Percentiles rank a stretch among this genome's conserved stretches.
Conservation (phyloP, 2,797 vertebrate genomes). For the Argyrosomus regius region DNA sequence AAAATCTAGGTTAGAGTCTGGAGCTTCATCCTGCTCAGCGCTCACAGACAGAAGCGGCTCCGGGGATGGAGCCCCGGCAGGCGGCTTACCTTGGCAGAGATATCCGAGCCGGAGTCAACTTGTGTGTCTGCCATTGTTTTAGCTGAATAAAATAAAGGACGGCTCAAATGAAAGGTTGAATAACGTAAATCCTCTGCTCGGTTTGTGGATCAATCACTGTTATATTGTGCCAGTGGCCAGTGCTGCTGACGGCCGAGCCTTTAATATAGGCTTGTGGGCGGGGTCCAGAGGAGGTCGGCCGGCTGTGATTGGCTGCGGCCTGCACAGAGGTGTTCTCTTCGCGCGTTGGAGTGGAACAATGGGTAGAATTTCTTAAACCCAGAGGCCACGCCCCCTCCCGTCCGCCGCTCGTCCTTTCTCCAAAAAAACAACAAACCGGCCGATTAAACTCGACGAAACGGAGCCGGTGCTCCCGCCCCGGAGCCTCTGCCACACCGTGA, state of each 20-base stretch:
- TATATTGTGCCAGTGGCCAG: slow-evolving; percentile 84
- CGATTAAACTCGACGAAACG: slow-evolving; percentile 33
- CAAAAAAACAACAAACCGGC: slow-evolving; percentile 35
- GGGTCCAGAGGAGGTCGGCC: slow-evolving; percentile 49
- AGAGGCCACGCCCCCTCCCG: slow-evolving; percentile 77
- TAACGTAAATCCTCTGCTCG: slow-evolving; percentile 72
- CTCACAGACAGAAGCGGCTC: background rate
- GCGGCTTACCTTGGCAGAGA: slow-evolving; percentile 86
- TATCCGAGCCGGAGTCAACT: slow-evolving; percentile 83
- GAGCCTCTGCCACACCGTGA: rapidly evolving
- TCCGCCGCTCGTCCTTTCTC: slow-evolving; percentile 46
- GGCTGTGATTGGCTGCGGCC: slow-evolving; percentile 69
- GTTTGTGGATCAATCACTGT: slow-evolving; percentile 52
- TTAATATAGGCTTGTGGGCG: slow-evolving; percentile 85
- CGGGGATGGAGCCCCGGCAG: background rate
- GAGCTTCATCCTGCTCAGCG: background rate
- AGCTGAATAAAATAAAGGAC: slow-evolving; percentile 74
- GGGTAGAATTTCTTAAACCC: slow-evolving; percentile 78
- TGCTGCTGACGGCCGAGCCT: slow-evolving; percentile 74
- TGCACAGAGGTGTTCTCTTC: slow-evolving; percentile 66
- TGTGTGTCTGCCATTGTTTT: slow-evolving; percentile 87
- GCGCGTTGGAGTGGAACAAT: slow-evolving; percentile 84
- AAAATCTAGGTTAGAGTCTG: slow-evolving; percentile 55
- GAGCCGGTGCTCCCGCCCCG: rapidly evolving
- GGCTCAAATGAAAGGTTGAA: slow-evolving; percentile 75